Conservation (phyloP, 2,113 vertebrate species). For the Dissostichus mawsoni region DNA sequence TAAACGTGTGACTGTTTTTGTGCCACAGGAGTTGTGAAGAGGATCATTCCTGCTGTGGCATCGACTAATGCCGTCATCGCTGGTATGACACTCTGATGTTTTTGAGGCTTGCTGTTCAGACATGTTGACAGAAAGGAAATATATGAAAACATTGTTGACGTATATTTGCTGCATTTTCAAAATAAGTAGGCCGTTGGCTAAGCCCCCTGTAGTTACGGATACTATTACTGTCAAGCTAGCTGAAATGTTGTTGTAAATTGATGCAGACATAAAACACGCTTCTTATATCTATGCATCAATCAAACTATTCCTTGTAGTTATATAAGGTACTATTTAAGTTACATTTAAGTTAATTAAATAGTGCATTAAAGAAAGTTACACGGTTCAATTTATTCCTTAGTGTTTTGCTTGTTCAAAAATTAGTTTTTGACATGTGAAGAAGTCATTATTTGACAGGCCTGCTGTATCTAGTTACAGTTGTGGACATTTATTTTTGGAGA, state of each 20-base stretch:
- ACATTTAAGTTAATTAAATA: too few relatives aligned
- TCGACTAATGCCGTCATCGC: constrained; percentile 98
- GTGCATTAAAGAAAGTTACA: too few relatives aligned
- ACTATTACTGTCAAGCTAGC: neutral
- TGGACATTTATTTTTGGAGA: neutral
- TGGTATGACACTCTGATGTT: constrained; percentile 80
- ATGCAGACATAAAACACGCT: neutral
- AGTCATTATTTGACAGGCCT: neutral
- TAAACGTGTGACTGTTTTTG: neutral
- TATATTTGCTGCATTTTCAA: neutral
- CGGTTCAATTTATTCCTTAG: too few relatives aligned
- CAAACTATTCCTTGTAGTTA: too few relatives aligned
- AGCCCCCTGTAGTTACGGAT: neutral
- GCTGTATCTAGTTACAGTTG: too few relatives aligned
- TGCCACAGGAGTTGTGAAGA: constrained; percentile 92
- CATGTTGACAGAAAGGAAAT: neutral
- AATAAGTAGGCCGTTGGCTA: neutral
- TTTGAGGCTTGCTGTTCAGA: neutral
- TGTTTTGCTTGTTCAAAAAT: too few relatives aligned
- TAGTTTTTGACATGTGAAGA: neutral
- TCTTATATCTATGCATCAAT: neutral
- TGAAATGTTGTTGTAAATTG: too few relatives aligned
- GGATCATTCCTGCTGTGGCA: constrained; percentile 98
- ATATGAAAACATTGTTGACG: neutral
- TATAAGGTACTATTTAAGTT: too few relatives aligned